A percentile compares a stretch with the other conserved stretches of the same genome.
Evolutionary conservation across 2,888 invertebrate genomes (phyloP).

Genomic region (Listrodromus nycthemerus): DNA sequence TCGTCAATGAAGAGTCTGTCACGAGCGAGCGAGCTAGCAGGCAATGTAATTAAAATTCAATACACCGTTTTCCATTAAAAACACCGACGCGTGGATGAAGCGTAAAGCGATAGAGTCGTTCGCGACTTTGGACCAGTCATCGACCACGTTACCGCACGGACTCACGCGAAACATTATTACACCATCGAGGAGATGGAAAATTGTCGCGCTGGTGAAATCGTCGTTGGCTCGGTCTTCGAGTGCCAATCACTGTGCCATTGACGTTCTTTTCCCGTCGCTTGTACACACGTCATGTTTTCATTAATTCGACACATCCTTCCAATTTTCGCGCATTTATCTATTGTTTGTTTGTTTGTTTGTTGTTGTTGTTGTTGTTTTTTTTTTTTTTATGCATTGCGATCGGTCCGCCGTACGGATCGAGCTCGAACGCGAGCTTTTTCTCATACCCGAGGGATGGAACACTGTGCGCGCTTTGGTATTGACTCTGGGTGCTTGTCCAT

Average conservation of each 20-base stretch:
- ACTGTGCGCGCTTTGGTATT: background rate
- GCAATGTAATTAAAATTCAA: constrained; percentile 22
- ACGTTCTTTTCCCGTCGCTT: background rate
- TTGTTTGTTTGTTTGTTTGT: background rate
- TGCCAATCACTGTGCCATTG: background rate
- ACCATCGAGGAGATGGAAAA: background rate
- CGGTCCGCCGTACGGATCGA: background rate
- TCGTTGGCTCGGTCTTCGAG: background rate
- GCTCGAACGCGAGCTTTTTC: background rate
- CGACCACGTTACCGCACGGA: background rate
- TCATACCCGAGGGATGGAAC: background rate
- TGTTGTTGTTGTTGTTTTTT: background rate
- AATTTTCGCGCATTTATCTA: background rate
- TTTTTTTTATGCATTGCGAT: background rate
- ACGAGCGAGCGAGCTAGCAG: background rate
- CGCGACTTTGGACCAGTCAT: background rate
- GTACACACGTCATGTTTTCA: background rate
- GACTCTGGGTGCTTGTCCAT: constrained; percentile 2
- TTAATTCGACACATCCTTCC: background rate
- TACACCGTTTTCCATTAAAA: constrained; percentile 18
- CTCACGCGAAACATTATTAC: background rate
- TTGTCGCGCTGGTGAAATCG: background rate
- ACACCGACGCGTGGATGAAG: background rate
- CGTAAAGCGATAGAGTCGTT: constrained; percentile 12
- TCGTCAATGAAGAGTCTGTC: background rate